These are phyloP conservation scores for Drosophila takahashii DNA, from an alignment of 1,140 invertebrate genomes.

Conservation along the genomic window DNA sequence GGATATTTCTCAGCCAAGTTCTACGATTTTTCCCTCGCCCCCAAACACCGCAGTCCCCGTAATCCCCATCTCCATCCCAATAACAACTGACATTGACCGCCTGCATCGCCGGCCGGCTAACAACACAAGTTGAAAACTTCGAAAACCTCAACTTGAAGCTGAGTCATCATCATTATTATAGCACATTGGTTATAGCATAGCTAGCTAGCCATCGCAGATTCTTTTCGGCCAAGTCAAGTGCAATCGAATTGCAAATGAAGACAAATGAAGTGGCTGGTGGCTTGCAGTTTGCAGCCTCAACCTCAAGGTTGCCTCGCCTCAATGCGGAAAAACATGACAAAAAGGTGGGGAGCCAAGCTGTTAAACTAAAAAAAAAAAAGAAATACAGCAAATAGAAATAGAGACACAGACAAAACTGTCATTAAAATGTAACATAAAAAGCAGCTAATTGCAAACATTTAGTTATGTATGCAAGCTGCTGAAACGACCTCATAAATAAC, in stretches of 20 bases:
- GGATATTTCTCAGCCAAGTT: conserved; percentile 14
- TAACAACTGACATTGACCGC: conserved; percentile 68
- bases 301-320: conserved; percentile 64
- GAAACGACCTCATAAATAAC: conserved; percentile 49
- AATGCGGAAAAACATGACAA: conserved; percentile 74
- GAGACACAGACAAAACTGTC: conserved; percentile 52
- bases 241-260: conserved; percentile 78
- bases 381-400: conserved; percentile 6
- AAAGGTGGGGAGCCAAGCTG: conserved; percentile 21
- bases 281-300: conserved; percentile 10
- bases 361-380: conserved; percentile 2
- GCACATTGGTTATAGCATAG: neutral
- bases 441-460: conserved; percentile 65
- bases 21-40: neutral
- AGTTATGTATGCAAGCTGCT: conserved; percentile 31
- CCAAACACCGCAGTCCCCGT: neutral
- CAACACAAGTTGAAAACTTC: neutral
- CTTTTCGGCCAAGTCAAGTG: conserved; percentile 55
- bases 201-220: conserved; percentile 19
- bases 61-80: neutral
- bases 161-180: conserved; percentile 57
- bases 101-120: conserved; percentile 69
- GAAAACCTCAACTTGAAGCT: conserved; percentile 21
- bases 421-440: conserved; percentile 77
- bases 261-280: conserved; percentile 57